Evolutionary conservation across 2,113 vertebrate genomes (phyloP).

Genomic region (Fulmarus glacialis): DNA sequence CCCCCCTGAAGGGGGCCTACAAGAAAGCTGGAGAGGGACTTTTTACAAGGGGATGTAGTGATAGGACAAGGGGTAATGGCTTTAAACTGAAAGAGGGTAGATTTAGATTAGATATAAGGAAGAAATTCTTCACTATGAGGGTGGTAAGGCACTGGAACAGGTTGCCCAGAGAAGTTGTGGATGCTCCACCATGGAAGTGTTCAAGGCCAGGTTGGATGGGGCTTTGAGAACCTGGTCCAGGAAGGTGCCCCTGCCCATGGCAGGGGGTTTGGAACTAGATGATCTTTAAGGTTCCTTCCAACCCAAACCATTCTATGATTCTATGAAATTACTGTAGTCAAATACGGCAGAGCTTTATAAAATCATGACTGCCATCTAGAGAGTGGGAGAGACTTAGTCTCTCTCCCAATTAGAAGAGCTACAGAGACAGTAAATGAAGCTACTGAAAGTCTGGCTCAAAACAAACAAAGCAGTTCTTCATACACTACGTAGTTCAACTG

Average conservation of each 20-base stretch:
- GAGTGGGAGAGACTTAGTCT: neutral
- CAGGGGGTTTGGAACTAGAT: neutral
- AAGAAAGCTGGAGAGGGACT: neutral
- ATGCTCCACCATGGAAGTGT: neutral
- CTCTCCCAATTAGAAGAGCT: neutral
- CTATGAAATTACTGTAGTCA: neutral
- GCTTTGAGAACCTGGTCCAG: neutral
- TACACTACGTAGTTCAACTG: neutral
- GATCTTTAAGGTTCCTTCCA: neutral
- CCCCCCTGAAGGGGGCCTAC: neutral
- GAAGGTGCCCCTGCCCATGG: neutral
- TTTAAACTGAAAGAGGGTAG: neutral
- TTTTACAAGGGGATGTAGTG: neutral
- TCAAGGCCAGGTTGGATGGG: neutral
- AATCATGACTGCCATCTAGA: neutral
- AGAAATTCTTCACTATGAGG: neutral
- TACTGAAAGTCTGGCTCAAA: neutral
- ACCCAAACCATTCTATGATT: neutral
- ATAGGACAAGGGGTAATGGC: neutral
- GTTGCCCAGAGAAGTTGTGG: neutral
- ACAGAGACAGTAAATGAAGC: neutral
- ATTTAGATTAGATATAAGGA: neutral
- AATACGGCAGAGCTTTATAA: neutral
- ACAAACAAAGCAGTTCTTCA: neutral
- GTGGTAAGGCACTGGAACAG: neutral